Percentiles rank a stretch among this genome's conserved stretches.
Conservation (phyloP, 2,888 invertebrate genomes). For the Ochropleura plecta region DNA sequence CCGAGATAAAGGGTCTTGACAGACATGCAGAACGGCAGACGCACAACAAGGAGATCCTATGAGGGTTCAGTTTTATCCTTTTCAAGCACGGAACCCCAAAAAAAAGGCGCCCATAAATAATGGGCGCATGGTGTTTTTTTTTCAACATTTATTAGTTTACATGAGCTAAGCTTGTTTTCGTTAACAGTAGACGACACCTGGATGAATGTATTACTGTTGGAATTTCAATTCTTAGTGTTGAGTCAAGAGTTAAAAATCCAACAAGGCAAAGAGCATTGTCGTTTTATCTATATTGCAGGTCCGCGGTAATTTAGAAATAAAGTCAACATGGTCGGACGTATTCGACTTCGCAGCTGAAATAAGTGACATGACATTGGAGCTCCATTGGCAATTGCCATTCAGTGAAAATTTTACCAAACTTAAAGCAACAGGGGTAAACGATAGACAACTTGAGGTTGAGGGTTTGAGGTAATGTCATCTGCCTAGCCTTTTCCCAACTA, state of each 20-base stretch:
- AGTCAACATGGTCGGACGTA: background rate
- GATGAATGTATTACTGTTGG: background rate
- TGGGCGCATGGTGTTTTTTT: no score
- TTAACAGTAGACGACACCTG: background rate
- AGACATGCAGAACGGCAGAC: no score
- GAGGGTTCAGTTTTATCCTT: no score
- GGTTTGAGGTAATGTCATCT: constrained; percentile 4
- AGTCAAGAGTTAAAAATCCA: background rate
- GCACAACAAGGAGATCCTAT: no score
- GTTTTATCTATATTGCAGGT: background rate
- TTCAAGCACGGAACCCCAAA: no score
- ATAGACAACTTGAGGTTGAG: background rate
- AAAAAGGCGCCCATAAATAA: background rate
- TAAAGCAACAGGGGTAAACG: background rate
- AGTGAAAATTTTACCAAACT: no score
- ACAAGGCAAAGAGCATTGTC: background rate
- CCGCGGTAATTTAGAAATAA: constrained; percentile 7
- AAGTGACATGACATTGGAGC: constrained; percentile 2
- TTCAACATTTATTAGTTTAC: no score
- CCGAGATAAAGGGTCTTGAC: no score
- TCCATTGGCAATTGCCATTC: constrained; percentile 6
- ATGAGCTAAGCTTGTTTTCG: background rate
- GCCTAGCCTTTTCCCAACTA: no score
- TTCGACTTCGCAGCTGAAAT: constrained; percentile 9
- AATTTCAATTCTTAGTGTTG: background rate